Evolutionary conservation across 1,140 invertebrate genomes (phyloP).

Genomic region (Drosophila santomea): DNA sequence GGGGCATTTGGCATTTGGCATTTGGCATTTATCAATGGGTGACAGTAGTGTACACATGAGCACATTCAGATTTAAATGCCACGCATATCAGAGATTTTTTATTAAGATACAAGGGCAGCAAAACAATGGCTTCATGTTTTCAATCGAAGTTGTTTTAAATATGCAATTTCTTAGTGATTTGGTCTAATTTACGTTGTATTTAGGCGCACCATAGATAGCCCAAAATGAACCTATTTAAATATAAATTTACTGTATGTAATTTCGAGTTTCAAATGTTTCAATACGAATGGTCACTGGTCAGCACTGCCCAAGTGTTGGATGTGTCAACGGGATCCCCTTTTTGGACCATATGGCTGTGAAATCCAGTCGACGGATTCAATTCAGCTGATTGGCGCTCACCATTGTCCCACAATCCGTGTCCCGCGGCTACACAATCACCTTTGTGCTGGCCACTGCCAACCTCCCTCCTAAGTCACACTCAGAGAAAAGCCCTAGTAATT

Average conservation of each 20-base stretch:
- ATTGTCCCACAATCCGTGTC: background rate
- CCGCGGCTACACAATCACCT: constrained; percentile 6
- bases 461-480: background rate
- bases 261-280: no score
- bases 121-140: background rate
- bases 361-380: constrained; percentile 6
- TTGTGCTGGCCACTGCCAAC: background rate
- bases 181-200: no score
- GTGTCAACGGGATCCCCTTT: constrained; percentile 3
- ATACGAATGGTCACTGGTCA: background rate
- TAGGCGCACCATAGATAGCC: background rate
- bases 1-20: no score
- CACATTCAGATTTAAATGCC: background rate
- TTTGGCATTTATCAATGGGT: background rate
- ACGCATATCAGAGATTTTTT: background rate
- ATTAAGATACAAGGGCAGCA: background rate
- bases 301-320: constrained; percentile 1
- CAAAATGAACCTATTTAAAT: background rate
- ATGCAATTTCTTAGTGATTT: background rate
- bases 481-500: background rate
- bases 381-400: constrained; percentile 18
- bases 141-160: background rate
- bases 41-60: background rate
- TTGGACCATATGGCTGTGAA: constrained; percentile 6
- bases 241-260: no score